phyloP scores from a whole-genome alignment of 2,888 invertebrate genomes.

The Agelastica alni region DNA sequence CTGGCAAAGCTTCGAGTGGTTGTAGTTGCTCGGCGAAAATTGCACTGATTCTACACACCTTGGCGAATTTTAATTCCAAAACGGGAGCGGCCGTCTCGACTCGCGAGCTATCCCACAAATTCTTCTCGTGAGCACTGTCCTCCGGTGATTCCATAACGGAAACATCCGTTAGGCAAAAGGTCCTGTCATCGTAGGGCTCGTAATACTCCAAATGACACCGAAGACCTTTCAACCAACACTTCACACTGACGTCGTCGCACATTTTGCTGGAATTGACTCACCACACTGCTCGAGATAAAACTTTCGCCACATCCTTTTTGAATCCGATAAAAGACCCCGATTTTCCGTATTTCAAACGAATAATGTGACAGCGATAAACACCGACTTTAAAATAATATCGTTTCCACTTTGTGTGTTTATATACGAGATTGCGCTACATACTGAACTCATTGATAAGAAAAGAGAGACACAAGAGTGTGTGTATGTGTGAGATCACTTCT shows the following conservation, averaged over 20 bases:
- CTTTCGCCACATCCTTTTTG: constrained; percentile 37
- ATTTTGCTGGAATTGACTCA: no score
- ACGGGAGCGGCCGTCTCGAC: neutral
- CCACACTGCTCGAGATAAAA: constrained; percentile 29
- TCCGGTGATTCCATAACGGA: constrained; percentile 30
- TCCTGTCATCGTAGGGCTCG: constrained; percentile 42
- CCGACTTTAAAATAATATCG: constrained; percentile 19
- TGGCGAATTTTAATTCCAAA: constrained; percentile 41
- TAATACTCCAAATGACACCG: constrained; percentile 49
- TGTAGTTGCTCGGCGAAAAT: constrained; percentile 44
- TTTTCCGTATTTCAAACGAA: constrained; percentile 30
- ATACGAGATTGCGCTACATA: constrained; percentile 15
- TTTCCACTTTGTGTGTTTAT: constrained; percentile 24
- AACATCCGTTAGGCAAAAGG: constrained; percentile 23
- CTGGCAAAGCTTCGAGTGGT: constrained; percentile 35
- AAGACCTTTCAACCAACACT: constrained; percentile 49
- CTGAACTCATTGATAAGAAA: constrained; percentile 33
- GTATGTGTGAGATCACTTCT: constrained; percentile 19
- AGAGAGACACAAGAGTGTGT: constrained; percentile 20
- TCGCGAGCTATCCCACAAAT: constrained; percentile 43
- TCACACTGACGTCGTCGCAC: constrained; percentile 43
- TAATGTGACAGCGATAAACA: constrained; percentile 24
- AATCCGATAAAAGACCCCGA: constrained; percentile 29
- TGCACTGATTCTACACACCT: constrained; percentile 44
- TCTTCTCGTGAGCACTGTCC: constrained; percentile 37